These are phyloP conservation scores for Ficedula albicollis DNA, from an alignment of 2,797 vertebrate genomes.

Conservation along the genomic window DNA sequence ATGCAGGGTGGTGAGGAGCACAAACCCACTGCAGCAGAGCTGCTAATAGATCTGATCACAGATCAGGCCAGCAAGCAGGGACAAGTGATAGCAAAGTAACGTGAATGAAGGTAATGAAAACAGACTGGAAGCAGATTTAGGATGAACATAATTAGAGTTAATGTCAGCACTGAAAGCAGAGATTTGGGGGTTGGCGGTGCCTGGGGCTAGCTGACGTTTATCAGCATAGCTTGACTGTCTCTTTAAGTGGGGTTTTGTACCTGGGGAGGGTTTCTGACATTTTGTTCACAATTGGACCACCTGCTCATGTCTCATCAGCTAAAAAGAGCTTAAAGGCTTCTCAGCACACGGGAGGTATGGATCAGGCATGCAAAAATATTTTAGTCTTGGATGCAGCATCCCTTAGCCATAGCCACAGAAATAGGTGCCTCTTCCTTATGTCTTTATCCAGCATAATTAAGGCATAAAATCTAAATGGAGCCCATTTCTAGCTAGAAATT, in stretches of 20 bases:
- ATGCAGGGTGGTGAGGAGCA: background rate
- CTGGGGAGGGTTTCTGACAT: constrained; percentile 59
- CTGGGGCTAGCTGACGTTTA: constrained; percentile 63
- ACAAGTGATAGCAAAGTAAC: constrained; percentile 54
- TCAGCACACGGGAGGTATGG: constrained; percentile 29
- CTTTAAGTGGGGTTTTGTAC: constrained; percentile 59
- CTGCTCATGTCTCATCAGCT: constrained; percentile 62
- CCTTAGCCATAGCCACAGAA: background rate
- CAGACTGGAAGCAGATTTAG: constrained; percentile 68
- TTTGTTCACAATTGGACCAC: constrained; percentile 68
- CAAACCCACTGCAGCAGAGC: background rate
- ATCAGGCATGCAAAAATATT: constrained; percentile 53
- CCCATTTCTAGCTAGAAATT: background rate
- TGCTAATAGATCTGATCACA: constrained; percentile 32
- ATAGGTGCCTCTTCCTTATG: background rate
- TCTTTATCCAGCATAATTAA: background rate
- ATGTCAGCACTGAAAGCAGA: constrained; percentile 69
- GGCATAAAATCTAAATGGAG: background rate
- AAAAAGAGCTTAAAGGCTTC: constrained; percentile 65
- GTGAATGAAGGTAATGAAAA: constrained; percentile 70
- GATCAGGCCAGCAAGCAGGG: constrained; percentile 57
- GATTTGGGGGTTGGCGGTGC: constrained; percentile 62
- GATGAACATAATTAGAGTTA: constrained; percentile 69
- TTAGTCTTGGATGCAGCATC: background rate
- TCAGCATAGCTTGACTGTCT: constrained; percentile 63